These are phyloP conservation scores for Panzeria rudis DNA, from an alignment of 2,888 invertebrate genomes.

Conservation along the genomic window DNA sequence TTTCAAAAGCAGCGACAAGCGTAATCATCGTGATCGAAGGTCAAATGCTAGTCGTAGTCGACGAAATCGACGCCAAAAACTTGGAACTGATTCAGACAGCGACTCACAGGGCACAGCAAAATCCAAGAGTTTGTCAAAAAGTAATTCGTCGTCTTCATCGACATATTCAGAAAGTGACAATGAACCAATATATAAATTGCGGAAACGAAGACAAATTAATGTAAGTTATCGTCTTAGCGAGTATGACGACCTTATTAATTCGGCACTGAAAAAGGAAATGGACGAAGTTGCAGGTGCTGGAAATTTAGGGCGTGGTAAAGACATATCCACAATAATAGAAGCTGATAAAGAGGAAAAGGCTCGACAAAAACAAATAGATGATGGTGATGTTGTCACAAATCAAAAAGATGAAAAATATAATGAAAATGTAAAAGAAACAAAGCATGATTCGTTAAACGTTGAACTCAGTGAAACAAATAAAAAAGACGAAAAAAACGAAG, in stretches of 20 bases:
- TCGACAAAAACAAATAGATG: slow-evolving; percentile 75
- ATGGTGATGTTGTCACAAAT: slow-evolving; percentile 74
- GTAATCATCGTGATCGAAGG: slow-evolving; percentile 77
- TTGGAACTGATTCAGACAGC: slow-evolving; percentile 75
- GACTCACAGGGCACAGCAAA: slow-evolving; percentile 73
- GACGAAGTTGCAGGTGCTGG: slow-evolving; percentile 91
- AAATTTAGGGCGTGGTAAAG: slow-evolving; percentile 93
- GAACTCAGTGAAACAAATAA: slow-evolving; percentile 21
- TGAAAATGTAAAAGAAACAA: slow-evolving; percentile 52
- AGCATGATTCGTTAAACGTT: slow-evolving; percentile 76
- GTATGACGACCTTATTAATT: slow-evolving; percentile 97
- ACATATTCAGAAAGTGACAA: slow-evolving; percentile 84
- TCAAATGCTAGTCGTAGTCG: slow-evolving; percentile 77
- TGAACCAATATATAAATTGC: slow-evolving; percentile 92
- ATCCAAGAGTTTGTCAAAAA: slow-evolving; percentile 76
- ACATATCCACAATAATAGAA: slow-evolving; percentile 95
- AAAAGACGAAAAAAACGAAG: slow-evolving; percentile 18
- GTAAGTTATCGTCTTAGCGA: slow-evolving; percentile 95
- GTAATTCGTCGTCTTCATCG: slow-evolving; percentile 72
- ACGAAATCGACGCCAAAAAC: slow-evolving; percentile 76
- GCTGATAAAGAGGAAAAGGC: slow-evolving; percentile 89
- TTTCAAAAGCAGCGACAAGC: slow-evolving; percentile 56
- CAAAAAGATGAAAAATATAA: slow-evolving; percentile 68
- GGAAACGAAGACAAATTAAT: slow-evolving; percentile 91
- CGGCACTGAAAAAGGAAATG: slow-evolving; percentile 91